These are phyloP conservation scores for Arenicola marina DNA, from an alignment of 2,888 invertebrate species.

Conservation along the genomic window DNA sequence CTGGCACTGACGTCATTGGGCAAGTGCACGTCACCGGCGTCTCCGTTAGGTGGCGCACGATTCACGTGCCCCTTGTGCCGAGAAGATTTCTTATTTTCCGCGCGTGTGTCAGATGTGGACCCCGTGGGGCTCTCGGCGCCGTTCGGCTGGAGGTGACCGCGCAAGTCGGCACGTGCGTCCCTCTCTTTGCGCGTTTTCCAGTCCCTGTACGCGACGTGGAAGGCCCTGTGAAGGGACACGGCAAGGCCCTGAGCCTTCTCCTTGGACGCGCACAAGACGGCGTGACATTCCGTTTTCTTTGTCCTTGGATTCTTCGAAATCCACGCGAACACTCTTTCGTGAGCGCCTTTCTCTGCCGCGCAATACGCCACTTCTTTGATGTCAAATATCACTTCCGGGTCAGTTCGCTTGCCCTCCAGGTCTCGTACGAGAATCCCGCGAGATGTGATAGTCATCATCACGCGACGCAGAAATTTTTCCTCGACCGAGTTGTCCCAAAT, in stretches of 20 bases:
- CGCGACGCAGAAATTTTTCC: slow-evolving; percentile 39
- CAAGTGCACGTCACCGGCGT: too few relatives aligned
- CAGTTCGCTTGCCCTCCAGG: not conserved
- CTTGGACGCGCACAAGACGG: slow-evolving; percentile 42
- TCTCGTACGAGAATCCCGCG: slow-evolving; percentile 6
- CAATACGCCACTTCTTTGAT: slow-evolving; percentile 53
- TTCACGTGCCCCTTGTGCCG: too few relatives aligned
- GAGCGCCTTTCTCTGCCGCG: slow-evolving; percentile 42
- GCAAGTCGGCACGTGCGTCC: not conserved
- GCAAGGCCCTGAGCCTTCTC: slow-evolving; percentile 49
- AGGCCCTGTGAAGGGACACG: slow-evolving; percentile 37
- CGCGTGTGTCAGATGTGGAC: too few relatives aligned
- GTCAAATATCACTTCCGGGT: slow-evolving; percentile 24
- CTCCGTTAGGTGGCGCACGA: too few relatives aligned
- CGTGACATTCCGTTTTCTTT: slow-evolving; percentile 39
- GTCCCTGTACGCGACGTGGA: slow-evolving; percentile 52
- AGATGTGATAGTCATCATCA: slow-evolving; percentile 36
- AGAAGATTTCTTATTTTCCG: too few relatives aligned
- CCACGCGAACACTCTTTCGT: slow-evolving; percentile 50
- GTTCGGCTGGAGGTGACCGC: not conserved
- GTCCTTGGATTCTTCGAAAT: slow-evolving; percentile 37
- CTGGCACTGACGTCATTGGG: too few relatives aligned
- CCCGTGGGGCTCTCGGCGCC: not conserved
- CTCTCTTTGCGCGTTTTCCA: slow-evolving; percentile 40
- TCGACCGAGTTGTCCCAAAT: slow-evolving; percentile 50